A percentile compares a stretch with the other conserved stretches of the same genome.
Evolutionary conservation across 2,113 vertebrate genomes (phyloP).

Genomic region (Trematocara stigmaticum): DNA sequence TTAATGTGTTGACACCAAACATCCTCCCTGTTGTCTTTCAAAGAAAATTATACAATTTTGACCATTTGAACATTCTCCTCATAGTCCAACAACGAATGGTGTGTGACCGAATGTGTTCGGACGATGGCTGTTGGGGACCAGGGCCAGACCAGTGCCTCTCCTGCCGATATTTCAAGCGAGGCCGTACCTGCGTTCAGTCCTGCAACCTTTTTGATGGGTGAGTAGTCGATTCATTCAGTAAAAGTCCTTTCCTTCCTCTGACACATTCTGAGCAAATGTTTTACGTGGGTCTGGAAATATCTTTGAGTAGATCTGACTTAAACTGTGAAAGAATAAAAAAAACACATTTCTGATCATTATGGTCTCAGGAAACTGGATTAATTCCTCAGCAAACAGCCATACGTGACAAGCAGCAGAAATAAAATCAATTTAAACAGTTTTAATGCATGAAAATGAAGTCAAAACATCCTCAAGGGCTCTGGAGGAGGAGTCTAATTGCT

Average conservation of each 20-base stretch:
- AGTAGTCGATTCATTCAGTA: conserved; percentile 29
- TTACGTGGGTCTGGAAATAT: background rate
- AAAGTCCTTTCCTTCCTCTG: background rate
- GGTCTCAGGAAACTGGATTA: background rate
- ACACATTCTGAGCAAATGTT: background rate
- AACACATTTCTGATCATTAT: background rate
- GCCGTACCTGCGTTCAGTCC: conserved; percentile 84
- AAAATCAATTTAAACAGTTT: conserved; percentile 38
- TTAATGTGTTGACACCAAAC: background rate
- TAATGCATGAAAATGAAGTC: conserved; percentile 40
- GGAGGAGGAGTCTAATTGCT: conserved; percentile 41
- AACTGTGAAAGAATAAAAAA: background rate
- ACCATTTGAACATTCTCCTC: background rate
- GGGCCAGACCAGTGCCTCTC: conserved; percentile 93
- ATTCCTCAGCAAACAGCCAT: background rate
- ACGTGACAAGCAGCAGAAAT: conserved; percentile 8
- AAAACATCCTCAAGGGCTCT: conserved; percentile 27
- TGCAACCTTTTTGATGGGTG: conserved; percentile 91
- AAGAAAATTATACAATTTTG: background rate
- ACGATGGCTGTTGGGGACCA: conserved; percentile 91
- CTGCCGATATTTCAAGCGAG: conserved; percentile 86
- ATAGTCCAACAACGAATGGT: conserved; percentile 87
- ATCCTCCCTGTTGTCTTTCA: background rate
- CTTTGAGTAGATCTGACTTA: background rate
- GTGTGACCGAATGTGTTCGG: conserved; percentile 89